Conservation (phyloP, 2,888 invertebrate species). For the Digitonthophagus gazella region DNA sequence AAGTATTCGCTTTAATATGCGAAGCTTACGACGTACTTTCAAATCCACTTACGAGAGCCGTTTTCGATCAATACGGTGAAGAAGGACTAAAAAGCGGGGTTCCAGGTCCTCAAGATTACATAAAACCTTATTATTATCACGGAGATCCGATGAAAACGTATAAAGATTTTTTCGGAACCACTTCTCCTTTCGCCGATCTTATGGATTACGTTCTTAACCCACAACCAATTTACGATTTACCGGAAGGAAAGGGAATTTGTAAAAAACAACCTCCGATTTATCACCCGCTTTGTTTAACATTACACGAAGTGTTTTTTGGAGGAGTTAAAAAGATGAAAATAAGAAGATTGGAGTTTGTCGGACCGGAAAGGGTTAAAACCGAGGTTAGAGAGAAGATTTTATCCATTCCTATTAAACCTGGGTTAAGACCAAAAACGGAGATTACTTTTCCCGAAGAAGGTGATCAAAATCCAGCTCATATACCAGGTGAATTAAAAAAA, state of each 20-base stretch:
- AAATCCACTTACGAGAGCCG: conserved; percentile 65
- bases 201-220: conserved; percentile 66
- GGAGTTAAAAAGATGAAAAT: conserved; percentile 84
- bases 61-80: conserved; percentile 89
- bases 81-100: conserved; percentile 81
- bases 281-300: conserved; percentile 58
- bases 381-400: conserved; percentile 71
- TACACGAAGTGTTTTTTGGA: conserved; percentile 68
- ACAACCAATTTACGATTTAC: conserved; percentile 61
- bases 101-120: conserved; percentile 65
- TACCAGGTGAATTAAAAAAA: conserved; percentile 54
- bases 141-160: conserved; percentile 74
- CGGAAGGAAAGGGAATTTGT: conserved; percentile 61
- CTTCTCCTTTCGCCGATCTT: conserved; percentile 78
- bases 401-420: conserved; percentile 71
- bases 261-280: conserved; percentile 62
- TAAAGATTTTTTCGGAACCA: conserved; percentile 78
- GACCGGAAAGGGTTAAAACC: conserved; percentile 60
- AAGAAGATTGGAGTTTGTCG: conserved; percentile 66
- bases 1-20: conserved; percentile 63
- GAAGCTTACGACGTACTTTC: conserved; percentile 80
- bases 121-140: conserved; percentile 76
- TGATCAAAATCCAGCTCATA: conserved; percentile 72
- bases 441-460: conserved; percentile 76
- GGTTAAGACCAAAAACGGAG: conserved; percentile 70